These are phyloP conservation scores for Drosophila grimshawi DNA, from an alignment of 1,140 invertebrate species.

Conservation along the genomic window DNA sequence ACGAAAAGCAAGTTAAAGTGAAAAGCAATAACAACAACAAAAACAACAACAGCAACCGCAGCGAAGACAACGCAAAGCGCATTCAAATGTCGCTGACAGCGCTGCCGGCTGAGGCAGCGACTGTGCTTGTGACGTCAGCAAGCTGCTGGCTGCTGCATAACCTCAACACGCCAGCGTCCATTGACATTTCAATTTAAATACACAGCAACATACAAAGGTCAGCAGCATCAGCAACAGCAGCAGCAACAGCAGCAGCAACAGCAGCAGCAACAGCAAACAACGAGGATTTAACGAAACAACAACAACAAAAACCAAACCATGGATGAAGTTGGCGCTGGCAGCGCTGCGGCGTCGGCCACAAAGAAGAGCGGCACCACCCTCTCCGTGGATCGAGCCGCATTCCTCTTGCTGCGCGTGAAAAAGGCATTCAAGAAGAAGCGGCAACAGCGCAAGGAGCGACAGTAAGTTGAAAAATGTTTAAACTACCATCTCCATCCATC, in stretches of 20 bases:
- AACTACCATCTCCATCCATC: constrained; percentile 2
- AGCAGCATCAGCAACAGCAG: constrained; percentile 8
- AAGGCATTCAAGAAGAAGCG: constrained; percentile 96
- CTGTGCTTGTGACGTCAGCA: constrained; percentile 28
- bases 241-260: constrained; percentile 13
- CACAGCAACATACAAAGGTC: constrained; percentile 12
- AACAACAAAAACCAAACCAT: constrained; percentile 44
- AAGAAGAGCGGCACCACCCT: constrained; percentile 85
- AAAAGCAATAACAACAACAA: constrained; percentile 28
- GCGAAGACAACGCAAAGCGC: constrained; percentile 42
- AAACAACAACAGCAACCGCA: constrained; percentile 10
- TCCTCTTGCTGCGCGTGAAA: constrained; percentile 93
- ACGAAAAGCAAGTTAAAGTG: constrained; percentile 42
- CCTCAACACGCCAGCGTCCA: constrained; percentile 26
- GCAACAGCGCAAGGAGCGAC: constrained; percentile 92
- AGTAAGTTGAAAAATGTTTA: constrained; percentile 85
- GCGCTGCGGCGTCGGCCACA: constrained; percentile 51
- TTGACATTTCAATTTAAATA: constrained; percentile 54
- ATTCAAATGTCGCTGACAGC: constrained; percentile 66
- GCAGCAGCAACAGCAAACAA: constrained; percentile 3
- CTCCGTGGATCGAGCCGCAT: constrained; percentile 94
- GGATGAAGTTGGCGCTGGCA: constrained; percentile 62
- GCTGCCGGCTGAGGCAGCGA: constrained; percentile 13
- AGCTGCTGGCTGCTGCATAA: constrained; percentile 20
- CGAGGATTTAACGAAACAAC: constrained; percentile 8